phyloP scores from a whole-genome alignment of 2,888 invertebrate genomes.

The Caenorhabditis sulstoni region DNA sequence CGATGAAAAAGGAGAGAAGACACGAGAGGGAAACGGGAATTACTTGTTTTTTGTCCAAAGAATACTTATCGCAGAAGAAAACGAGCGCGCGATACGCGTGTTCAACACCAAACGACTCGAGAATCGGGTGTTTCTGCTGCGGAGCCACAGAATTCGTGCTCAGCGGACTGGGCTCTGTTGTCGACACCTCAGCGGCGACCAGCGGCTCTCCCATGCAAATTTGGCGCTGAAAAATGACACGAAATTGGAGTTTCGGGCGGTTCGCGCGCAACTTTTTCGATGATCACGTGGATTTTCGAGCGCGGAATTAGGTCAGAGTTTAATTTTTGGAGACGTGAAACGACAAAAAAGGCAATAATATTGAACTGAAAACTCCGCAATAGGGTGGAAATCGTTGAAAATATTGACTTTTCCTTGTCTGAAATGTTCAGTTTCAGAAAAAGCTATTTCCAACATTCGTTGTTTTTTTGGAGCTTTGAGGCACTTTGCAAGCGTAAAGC shows the following conservation, averaged over 20 bases:
- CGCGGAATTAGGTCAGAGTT: neutral
- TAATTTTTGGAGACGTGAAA: too few relatives aligned
- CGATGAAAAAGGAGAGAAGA: too few relatives aligned
- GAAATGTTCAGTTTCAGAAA: too few relatives aligned
- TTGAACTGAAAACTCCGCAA: too few relatives aligned
- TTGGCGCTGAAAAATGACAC: conserved; percentile 8
- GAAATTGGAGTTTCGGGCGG: conserved; percentile 6
- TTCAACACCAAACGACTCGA: conserved; percentile 13
- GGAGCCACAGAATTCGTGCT: conserved; percentile 38
- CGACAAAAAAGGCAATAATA: too few relatives aligned
- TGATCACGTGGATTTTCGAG: neutral
- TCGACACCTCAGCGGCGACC: conserved; percentile 22
- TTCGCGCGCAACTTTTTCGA: too few relatives aligned
- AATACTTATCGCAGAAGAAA: conserved; percentile 56
- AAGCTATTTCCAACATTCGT: too few relatives aligned
- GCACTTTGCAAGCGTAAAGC: too few relatives aligned
- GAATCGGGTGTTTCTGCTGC: neutral
- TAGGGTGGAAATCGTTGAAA: too few relatives aligned
- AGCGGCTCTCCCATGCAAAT: conserved; percentile 41
- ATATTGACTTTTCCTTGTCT: too few relatives aligned
- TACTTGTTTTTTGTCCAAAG: conserved; percentile 65
- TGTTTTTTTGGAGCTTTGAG: too few relatives aligned
- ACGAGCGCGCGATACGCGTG: conserved; percentile 27
- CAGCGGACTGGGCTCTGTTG: conserved; percentile 38
- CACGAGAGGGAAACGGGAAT: neutral